Percentiles rank a stretch among this genome's conserved stretches.
These are phyloP conservation scores for Copidosoma aretas DNA, from an alignment of 2,888 invertebrate genomes.

Conservation along the genomic window DNA sequence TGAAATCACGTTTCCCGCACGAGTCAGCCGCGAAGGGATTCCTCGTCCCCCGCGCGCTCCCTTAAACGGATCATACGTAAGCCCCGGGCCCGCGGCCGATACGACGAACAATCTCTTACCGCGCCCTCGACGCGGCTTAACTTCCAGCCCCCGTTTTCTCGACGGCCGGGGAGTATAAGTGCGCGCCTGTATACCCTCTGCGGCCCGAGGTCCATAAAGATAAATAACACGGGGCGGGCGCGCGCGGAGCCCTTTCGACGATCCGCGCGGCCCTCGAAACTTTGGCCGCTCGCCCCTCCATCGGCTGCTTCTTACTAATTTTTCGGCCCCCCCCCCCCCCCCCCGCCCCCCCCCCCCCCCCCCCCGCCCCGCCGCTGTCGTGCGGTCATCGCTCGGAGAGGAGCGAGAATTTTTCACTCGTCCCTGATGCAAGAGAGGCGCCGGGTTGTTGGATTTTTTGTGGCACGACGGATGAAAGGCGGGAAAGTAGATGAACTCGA, in stretches of 20 bases:
- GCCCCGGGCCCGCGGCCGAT: slow-evolving; percentile 55
- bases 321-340: not conserved
- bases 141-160: slow-evolving; percentile 37
- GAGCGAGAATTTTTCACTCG: too few species aligned
- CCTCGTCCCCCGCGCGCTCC: not conserved
- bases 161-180: slow-evolving; percentile 49
- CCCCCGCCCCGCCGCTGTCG: too few species aligned
- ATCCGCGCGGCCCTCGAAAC: slow-evolving; percentile 25
- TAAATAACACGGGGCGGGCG: slow-evolving; percentile 58
- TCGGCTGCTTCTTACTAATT: not conserved
- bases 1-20: slow-evolving; percentile 33
- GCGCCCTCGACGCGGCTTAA: slow-evolving; percentile 55
- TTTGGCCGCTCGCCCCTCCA: not conserved
- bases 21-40: not conserved
- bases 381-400: too few species aligned
- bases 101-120: slow-evolving; percentile 61
- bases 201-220: slow-evolving; percentile 62
- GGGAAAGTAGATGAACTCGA: too few species aligned
- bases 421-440: too few species aligned
- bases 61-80: slow-evolving; percentile 54
- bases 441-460: too few species aligned
- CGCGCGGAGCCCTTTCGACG: slow-evolving; percentile 45
- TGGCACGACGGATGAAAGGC: too few species aligned
- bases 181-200: slow-evolving; percentile 63
- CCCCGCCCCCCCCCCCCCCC: too few species aligned